Conservation (phyloP, 2,888 invertebrate species). For the Hedychridium roseum region DNA sequence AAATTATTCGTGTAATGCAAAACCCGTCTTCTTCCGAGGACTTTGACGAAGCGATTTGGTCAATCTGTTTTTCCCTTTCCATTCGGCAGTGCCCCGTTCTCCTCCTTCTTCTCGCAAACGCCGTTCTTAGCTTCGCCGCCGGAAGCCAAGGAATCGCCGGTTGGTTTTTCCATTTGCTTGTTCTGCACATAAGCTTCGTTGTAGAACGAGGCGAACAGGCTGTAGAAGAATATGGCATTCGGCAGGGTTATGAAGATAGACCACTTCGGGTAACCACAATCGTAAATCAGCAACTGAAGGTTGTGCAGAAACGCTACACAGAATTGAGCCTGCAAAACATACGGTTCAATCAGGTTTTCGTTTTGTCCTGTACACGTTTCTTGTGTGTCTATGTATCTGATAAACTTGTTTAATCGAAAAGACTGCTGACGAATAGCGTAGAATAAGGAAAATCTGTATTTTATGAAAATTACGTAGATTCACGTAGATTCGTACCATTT, state of each 20-base stretch:
- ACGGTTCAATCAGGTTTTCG: conserved; percentile 17
- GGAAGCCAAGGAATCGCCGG: neutral
- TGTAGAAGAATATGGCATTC: conserved; percentile 92
- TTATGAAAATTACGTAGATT: too few species aligned
- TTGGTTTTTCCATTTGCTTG: neutral
- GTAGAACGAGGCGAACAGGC: conserved; percentile 92
- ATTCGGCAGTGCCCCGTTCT: conserved; percentile 18
- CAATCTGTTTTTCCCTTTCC: conserved; percentile 33
- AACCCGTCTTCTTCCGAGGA: too few species aligned
- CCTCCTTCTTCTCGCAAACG: conserved; percentile 13
- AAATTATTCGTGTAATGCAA: too few species aligned
- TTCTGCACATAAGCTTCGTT: conserved; percentile 72
- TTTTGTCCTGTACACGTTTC: too few species aligned
- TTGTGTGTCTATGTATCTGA: too few species aligned
- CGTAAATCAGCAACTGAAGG: conserved; percentile 82
- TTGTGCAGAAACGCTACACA: conserved; percentile 87
- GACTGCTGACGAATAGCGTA: too few species aligned
- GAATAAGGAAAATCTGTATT: too few species aligned
- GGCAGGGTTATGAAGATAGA: conserved; percentile 84
- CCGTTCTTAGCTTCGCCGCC: neutral
- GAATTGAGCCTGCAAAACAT: conserved; percentile 82
- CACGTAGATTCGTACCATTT: conserved; percentile 73
- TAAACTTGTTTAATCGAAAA: too few species aligned
- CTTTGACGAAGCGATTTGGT: conserved; percentile 3
- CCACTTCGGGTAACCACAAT: conserved; percentile 89